Evolutionary conservation across 2,797 vertebrate species (phyloP), one percentile per base, ranked within the genome.

Genomic region (Sebastes oblongus): DNA sequence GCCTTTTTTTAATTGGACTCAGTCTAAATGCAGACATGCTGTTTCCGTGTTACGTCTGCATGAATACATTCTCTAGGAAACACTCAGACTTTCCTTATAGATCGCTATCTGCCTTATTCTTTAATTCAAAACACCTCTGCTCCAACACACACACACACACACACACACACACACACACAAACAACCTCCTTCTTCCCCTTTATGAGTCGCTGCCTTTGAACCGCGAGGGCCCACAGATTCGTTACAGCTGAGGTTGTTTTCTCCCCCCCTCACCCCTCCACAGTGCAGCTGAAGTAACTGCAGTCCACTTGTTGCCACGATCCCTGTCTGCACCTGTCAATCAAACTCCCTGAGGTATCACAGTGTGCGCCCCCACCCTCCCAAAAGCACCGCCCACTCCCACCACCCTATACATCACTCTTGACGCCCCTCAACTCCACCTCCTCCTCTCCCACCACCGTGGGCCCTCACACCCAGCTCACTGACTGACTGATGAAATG

Each of bases 271-370:
- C 36, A 22, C 46, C 34, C 32, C 20, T 61, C 77, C 70, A 65
- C 70, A 2, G 70, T 88, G 72, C 87, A 90, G 88, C 89, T 90
- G 89, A 91, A 90, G 93, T 92, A 94, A 95, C 92, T 90, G 72
- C 91, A 93, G 86, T 92, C 93, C 91, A 93, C 93, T 95, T 94
- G 94, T 95, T 93, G 89, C 94, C 65, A 74, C 77, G 60, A 65
- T 84, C 72, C 79, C 88, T 91, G 89, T 94, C 92, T 90, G 86
- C 94, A 93, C 91, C 88, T 90, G 94, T 93, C 94, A 93, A 77
- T 94, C 92, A 94, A 86, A 85, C 71, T 72, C 77, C 60, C 85
- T 3, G 70, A 84, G 86, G 87, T 78, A 30, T 81, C 81, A 55
- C 42, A 56, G 64, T 2, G 67, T 8, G 18, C 58, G 20, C 58